These are phyloP conservation scores for Drosophila saltans DNA, from an alignment of 1,140 invertebrate genomes.

Conservation along the genomic window DNA sequence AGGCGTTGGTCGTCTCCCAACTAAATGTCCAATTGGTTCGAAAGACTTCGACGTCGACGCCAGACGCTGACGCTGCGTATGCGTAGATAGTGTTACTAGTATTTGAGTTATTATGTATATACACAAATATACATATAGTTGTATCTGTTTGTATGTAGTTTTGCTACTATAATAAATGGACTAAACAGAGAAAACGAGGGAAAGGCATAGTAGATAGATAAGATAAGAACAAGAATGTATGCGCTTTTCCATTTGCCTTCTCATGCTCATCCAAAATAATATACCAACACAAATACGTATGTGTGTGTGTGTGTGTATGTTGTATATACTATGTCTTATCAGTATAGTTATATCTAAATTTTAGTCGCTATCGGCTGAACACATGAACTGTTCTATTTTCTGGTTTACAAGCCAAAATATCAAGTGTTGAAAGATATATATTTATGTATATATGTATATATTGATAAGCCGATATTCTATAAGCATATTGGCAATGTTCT, in stretches of 20 bases:
- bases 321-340: neutral
- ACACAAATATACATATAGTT: neutral
- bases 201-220: neutral
- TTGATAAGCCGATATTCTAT: constrained; percentile 4
- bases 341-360: constrained; percentile 10
- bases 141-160: neutral
- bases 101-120: constrained; percentile 9
- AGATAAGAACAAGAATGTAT: constrained; percentile 3
- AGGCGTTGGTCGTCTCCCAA: constrained; percentile 19
- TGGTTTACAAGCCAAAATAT: constrained; percentile 11
- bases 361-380: constrained; percentile 6
- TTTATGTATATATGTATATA: too few relatives aligned
- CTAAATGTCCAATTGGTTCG: constrained; percentile 40
- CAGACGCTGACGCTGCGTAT: neutral
- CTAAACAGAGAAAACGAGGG: neutral
- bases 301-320: neutral
- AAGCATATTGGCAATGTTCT: neutral
- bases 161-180: constrained; percentile 1
- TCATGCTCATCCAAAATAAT: neutral
- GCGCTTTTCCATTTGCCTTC: neutral
- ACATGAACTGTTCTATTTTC: constrained; percentile 10
- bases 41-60: constrained; percentile 30
- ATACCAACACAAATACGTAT: neutral
- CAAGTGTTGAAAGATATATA: constrained; percentile 3
- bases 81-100: constrained; percentile 10